These are phyloP conservation scores for Idaea dimidiata DNA, from an alignment of 2,888 invertebrate genomes.

Conservation along the genomic window DNA sequence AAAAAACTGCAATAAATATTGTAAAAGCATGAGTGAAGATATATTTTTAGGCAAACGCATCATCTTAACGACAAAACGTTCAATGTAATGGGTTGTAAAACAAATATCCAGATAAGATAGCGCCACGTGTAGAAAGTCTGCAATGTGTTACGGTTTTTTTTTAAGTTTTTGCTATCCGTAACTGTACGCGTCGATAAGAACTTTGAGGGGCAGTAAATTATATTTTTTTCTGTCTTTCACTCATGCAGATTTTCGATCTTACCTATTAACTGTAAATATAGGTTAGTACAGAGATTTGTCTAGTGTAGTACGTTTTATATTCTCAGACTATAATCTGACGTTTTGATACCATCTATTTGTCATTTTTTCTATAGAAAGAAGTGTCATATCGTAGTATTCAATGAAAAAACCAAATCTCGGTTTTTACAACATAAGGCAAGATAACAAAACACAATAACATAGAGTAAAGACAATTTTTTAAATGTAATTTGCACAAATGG, in stretches of 20 bases:
- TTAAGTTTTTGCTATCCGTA: slow-evolving; percentile 16
- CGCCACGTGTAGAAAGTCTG: slow-evolving; percentile 48
- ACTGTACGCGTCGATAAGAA: slow-evolving; percentile 1
- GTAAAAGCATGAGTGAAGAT: background rate
- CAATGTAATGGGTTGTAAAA: slow-evolving; percentile 43
- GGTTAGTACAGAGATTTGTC: too few species aligned
- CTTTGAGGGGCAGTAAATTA: background rate
- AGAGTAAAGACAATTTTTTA: too few species aligned
- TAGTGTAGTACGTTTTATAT: too few species aligned
- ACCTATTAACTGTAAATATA: too few species aligned
- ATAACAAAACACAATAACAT: too few species aligned
- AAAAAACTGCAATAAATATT: background rate
- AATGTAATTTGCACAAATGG: too few species aligned
- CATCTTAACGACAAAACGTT: slow-evolving; percentile 26
- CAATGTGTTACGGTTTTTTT: slow-evolving; percentile 45
- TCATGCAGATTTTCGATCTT: background rate
- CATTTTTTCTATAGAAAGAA: too few species aligned
- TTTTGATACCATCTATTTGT: too few species aligned
- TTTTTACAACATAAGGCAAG: too few species aligned
- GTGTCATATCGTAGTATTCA: too few species aligned
- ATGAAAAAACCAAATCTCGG: too few species aligned
- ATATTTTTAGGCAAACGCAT: slow-evolving; percentile 25
- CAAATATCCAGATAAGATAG: slow-evolving; percentile 56
- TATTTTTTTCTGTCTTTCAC: background rate
- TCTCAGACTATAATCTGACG: too few species aligned